Base-by-base conservation (phyloP, 2,797 vertebrate genomes). In the Garrulus glandarius region DNA sequence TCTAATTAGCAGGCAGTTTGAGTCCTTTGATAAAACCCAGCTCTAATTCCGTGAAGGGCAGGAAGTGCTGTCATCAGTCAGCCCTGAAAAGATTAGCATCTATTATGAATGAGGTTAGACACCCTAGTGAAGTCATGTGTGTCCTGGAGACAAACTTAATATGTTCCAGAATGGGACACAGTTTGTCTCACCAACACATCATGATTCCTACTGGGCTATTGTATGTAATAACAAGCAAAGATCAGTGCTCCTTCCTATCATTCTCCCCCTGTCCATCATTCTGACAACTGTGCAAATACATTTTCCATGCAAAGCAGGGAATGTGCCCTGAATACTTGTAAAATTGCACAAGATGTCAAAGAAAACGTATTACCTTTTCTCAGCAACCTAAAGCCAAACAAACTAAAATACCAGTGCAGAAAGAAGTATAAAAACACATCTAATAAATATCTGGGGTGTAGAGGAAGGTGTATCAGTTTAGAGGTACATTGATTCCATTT, bases 1-100 rank as follows among this genome's bases (percentile, higher is more conserved):
- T 99, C 98, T 99, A 99, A 99, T 99, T 99, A 99, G 99, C 99
- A 99, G 98, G 99, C 99, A 99, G 99, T 99, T 99, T 99, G 98
- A 98, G 98, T 99, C 98, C 98, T 99, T 99, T 99, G 99, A 99
- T 99, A 99, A 99, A 99, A 98, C 98, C 97, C 98, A 98, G 98
- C 98, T 98, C 98, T 99, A 98, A 99, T 99, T 99, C 98, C 98
- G 98, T 99, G 98, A 99, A 99, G 99, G 99, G 99, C 99, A 99
- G 99, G 98, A 99, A 99, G 98, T 98, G 98, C 98, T 99, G 99
- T 99, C 99, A 99, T 99, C 99, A 99, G 98, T 99, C 99, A 99
- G 98, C 99, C 98, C 98, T 98, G 98, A 98, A 98, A 98, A 99
- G 99, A 99, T 99, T 99, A 99, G 98, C 99, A 99, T 99, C 99